Base-by-base conservation (phyloP, 2,797 vertebrate genomes). In the Rhinella marina region DNA sequence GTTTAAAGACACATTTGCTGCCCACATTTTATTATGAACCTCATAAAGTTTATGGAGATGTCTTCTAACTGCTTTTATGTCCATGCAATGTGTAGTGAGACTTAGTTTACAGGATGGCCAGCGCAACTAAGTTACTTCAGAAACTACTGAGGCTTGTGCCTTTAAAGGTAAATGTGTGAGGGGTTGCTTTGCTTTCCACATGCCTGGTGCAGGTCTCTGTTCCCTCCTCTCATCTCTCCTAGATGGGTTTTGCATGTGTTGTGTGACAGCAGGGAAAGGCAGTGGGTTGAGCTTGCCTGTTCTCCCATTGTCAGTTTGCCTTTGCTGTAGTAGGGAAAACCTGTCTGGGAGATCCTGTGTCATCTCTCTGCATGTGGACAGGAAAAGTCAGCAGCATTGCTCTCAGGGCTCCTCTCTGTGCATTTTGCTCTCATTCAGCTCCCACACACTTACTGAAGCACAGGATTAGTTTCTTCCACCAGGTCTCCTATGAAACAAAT, bases 271-370 rank as follows among this genome's bases (percentile, higher is more conserved):
- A 90, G 92, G 90, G 90, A 88, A 91, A 89, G 91, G 88, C 72
- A 90, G 92, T 88, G 91, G 87, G 91, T 80, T 90, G 92, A 91
- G 90, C 91, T 90, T 52, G 66, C 91, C 86, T 87, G 90, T 83
- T 90, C 91, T 91, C 91, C 92, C 92, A 94, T 93, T 94, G 95
- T 95, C 93, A 94, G 93, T 91, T 76, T 86, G 91, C 86, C 90
- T 76, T 90, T 92, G 90, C 92, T 88, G 91, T 93, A 92, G 91
- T 88, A 88, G 91, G 90, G 90, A 90, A 91, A 92, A 91, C 94
- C 93, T 94, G 94, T 92, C 92, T 92, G 93, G 87, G 91, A 93
- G 93, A 93, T 94, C 94, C 87, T 93, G 91, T 93, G 92, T 83
- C 91, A 92, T 93, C 91, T 91, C 90, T 90, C 90, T 91, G 86